Evolutionary conservation across 92 coral and sea anemone species (phyloP).

Genomic region (Diadumene lineata): DNA sequence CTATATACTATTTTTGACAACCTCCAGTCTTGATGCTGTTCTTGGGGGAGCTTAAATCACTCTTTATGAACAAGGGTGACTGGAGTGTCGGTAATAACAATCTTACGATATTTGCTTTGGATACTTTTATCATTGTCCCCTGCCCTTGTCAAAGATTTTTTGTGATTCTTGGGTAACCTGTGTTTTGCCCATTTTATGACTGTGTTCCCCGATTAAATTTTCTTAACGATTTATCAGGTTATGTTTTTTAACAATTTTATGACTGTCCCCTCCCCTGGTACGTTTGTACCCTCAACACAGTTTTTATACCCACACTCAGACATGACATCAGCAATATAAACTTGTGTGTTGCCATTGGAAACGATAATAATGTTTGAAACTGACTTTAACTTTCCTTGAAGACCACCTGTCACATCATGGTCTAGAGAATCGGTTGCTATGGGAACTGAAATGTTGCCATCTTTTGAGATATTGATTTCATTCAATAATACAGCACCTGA

Average conservation of each 20-base stretch:
- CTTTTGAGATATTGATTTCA: constrained; percentile 44
- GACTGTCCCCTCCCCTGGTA: constrained; percentile 31
- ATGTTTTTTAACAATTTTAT: constrained; percentile 2
- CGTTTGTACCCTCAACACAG: constrained; percentile 50
- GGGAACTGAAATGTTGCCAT: constrained; percentile 55
- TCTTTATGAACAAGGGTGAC: too few species aligned
- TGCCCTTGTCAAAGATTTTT: too few species aligned
- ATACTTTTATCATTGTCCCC: too few species aligned
- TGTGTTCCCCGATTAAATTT: too few species aligned
- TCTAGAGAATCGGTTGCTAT: constrained; percentile 63
- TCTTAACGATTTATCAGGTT: too few species aligned
- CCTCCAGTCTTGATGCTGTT: too few species aligned
- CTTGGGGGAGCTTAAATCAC: too few species aligned
- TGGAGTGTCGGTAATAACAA: too few species aligned
- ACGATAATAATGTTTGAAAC: constrained; percentile 58
- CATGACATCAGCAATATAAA: constrained; percentile 56
- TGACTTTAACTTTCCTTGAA: constrained; percentile 69
- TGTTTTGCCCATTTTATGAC: too few species aligned
- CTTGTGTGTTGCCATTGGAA: constrained; percentile 54
- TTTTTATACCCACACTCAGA: constrained; percentile 49
- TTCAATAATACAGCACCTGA: constrained; percentile 62
- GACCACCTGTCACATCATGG: constrained; percentile 88
- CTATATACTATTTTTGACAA: too few species aligned
- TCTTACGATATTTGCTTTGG: too few species aligned
- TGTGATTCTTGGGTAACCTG: too few species aligned